These are phyloP conservation scores for Cossypha caffra DNA, from an alignment of 2,797 vertebrate species.

Conservation along the genomic window DNA sequence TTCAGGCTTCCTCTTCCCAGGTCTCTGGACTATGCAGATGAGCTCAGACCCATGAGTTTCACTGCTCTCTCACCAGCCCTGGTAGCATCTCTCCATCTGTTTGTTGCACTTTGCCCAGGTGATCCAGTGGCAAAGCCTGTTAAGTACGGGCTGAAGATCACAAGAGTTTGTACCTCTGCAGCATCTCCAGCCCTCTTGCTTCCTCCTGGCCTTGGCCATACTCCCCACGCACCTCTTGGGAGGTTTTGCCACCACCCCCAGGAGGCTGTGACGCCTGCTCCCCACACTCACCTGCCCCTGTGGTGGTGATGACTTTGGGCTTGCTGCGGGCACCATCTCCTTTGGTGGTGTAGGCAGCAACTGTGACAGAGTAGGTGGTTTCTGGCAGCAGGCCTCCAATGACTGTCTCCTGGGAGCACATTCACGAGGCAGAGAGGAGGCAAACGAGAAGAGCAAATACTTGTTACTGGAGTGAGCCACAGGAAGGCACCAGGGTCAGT, in stretches of 20 bases:
- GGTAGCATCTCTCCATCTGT: neutral
- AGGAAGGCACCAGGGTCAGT: neutral
- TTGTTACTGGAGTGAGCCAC: constrained; percentile 7
- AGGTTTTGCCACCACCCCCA: neutral
- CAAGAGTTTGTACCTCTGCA: neutral
- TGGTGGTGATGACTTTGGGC: constrained; percentile 88
- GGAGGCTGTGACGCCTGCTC: neutral
- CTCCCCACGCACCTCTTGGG: constrained; percentile 72
- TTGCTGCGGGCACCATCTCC: constrained; percentile 95
- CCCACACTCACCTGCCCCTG: constrained; percentile 88
- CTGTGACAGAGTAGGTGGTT: constrained; percentile 92
- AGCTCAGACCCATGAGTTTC: neutral
- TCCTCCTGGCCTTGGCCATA: neutral
- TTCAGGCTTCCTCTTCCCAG: constrained; percentile 27
- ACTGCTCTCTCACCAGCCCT: neutral
- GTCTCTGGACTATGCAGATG: neutral
- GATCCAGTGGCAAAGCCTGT: constrained; percentile 22
- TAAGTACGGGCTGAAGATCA: constrained; percentile 3
- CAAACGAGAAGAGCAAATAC: constrained; percentile 37
- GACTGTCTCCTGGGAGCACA: constrained; percentile 81
- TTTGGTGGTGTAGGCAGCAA: constrained; percentile 93
- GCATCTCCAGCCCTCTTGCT: neutral
- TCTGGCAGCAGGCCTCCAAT: constrained; percentile 90
- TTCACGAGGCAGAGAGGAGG: constrained; percentile 15
- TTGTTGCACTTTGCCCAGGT: neutral